Percentiles rank a stretch among this genome's conserved stretches.
These are phyloP conservation scores for Bufotes viridis DNA, from an alignment of 2,797 vertebrate species.

Conservation along the genomic window DNA sequence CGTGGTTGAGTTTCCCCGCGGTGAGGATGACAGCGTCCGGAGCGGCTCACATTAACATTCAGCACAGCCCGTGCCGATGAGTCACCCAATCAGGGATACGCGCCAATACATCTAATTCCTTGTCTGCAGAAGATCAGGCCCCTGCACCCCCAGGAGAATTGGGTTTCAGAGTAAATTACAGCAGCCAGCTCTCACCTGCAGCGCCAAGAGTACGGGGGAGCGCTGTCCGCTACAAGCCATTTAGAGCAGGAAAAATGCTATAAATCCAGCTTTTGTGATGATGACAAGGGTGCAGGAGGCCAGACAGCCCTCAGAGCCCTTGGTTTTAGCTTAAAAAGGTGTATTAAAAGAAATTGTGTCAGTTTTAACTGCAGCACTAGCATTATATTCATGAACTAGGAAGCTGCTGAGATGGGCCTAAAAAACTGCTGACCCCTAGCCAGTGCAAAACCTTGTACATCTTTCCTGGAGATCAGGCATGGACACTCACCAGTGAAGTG, in stretches of 20 bases:
- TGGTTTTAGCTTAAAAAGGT: too few relatives aligned
- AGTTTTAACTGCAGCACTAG: too few relatives aligned
- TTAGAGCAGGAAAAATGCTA: background rate
- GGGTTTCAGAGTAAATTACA: conserved; percentile 14
- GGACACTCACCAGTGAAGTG: too few relatives aligned
- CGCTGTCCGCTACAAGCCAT: background rate
- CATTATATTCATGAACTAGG: too few relatives aligned
- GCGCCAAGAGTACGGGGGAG: background rate
- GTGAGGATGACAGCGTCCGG: background rate
- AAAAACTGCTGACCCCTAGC: too few relatives aligned
- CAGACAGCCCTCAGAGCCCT: background rate
- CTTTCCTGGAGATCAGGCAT: too few relatives aligned
- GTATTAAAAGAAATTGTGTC: too few relatives aligned
- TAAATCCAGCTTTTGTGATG: background rate
- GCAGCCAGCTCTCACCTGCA: background rate
- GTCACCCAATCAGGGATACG: conserved; percentile 7
- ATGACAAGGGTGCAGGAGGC: background rate
- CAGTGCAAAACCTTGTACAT: too few relatives aligned
- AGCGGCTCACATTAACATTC: conserved; percentile 19
- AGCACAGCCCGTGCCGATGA: background rate
- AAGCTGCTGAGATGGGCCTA: too few relatives aligned
- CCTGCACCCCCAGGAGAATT: background rate
- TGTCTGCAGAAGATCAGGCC: conserved; percentile 40
- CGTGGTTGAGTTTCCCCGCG: background rate
- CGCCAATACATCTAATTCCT: conserved; percentile 11